Percentiles rank a stretch among this genome's conserved stretches.
Evolutionary conservation across 2,888 invertebrate genomes (phyloP).

Genomic region (Sminthurides aquaticus): DNA sequence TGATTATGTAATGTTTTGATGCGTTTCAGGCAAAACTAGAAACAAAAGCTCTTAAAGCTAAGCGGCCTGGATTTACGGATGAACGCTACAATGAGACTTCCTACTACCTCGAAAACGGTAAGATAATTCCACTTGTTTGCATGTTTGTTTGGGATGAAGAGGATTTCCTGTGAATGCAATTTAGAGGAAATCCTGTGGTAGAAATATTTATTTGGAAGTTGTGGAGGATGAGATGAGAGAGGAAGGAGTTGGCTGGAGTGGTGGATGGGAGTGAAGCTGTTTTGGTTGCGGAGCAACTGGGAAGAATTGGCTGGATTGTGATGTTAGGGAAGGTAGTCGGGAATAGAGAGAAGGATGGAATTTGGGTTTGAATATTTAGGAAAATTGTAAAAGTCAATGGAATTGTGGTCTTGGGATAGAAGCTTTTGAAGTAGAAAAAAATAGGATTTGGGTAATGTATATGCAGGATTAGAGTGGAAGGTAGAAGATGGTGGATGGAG

Average conservation of each 20-base stretch:
- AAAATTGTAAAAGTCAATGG: not conserved
- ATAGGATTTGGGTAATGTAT: not conserved
- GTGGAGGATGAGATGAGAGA: not conserved
- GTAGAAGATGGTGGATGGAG: not conserved
- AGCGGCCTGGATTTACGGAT: conserved; percentile 83
- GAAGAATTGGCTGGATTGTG: too few relatives aligned
- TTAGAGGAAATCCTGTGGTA: too few relatives aligned
- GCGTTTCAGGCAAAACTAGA: conserved; percentile 77
- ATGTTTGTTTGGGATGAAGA: not conserved
- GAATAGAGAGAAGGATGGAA: too few relatives aligned
- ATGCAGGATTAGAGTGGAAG: too few relatives aligned
- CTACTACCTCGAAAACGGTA: conserved; percentile 91
- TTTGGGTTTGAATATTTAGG: not conserved
- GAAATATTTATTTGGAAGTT: too few relatives aligned
- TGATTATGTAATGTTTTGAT: too few relatives aligned
- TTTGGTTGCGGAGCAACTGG: too few relatives aligned
- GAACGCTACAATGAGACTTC: conserved; percentile 89
- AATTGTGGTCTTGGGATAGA: not conserved
- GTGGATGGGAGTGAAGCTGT: not conserved
- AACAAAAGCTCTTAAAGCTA: conserved; percentile 82
- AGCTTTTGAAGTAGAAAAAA: not conserved
- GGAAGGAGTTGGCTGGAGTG: not conserved
- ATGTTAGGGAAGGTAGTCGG: too few relatives aligned
- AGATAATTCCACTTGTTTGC: conserved; percentile 46
- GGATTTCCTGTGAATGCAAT: not conserved